Evolutionary conservation across 2,113 vertebrate genomes (phyloP).

Genomic region (Rhynchomys soricoides): DNA sequence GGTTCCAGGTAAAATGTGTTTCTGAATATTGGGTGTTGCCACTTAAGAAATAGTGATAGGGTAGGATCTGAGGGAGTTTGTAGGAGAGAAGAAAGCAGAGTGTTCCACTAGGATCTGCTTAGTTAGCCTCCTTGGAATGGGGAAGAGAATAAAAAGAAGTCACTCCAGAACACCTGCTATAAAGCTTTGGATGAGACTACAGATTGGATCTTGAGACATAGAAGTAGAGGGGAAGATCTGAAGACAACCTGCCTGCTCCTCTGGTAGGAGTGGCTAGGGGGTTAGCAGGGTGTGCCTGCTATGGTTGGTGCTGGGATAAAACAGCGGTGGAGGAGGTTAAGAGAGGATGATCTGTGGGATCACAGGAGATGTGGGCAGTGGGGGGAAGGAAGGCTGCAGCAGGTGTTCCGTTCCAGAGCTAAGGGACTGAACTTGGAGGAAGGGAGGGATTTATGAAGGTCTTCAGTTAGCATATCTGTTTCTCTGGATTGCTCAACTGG

Average conservation of each 20-base stretch:
- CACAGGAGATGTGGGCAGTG: neutral
- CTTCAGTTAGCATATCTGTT: neutral
- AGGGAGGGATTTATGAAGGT: neutral
- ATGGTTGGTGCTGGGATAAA: neutral
- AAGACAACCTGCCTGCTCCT: neutral
- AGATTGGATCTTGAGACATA: neutral
- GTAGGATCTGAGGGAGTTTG: neutral
- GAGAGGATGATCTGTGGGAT: neutral
- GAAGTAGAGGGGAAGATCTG: neutral
- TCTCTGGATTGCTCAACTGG: neutral
- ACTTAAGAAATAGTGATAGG: neutral
- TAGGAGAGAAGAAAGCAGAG: neutral
- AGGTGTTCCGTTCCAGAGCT: neutral
- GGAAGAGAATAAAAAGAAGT: neutral
- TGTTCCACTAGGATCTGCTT: neutral
- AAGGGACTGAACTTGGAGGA: neutral
- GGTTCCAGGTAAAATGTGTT: neutral
- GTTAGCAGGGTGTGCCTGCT: neutral
- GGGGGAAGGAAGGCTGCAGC: neutral
- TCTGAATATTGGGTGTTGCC: neutral
- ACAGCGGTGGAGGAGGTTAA: neutral
- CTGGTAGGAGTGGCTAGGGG: neutral
- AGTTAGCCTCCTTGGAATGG: neutral
- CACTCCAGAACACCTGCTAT: neutral
- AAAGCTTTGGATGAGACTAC: neutral